Percentiles rank a stretch among this genome's conserved stretches.
phyloP scores from a whole-genome alignment of 2,888 invertebrate genomes.

The Zygaena filipendulae region DNA sequence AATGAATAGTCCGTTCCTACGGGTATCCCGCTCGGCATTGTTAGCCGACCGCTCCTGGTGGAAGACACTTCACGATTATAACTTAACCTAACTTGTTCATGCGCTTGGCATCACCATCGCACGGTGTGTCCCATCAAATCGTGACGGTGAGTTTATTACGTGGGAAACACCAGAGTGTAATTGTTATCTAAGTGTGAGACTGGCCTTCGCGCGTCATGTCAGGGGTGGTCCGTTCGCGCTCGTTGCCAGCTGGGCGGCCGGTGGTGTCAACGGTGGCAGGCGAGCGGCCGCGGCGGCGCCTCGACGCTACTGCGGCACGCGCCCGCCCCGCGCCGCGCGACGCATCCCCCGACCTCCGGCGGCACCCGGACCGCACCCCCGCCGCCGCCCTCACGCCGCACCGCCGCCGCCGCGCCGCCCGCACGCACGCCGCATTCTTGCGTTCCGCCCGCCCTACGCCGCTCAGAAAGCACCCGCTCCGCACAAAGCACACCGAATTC shows the following conservation, averaged over 20 bases:
- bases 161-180: conserved; percentile 40
- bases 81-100: too few species aligned
- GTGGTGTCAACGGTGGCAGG: conserved; percentile 31
- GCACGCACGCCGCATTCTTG: conserved; percentile 65
- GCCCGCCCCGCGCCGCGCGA: conserved; percentile 34
- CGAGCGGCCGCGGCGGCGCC: conserved; percentile 59
- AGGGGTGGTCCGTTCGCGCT: conserved; percentile 33
- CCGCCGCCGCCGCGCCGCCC: conserved; percentile 30
- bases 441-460: conserved; percentile 37
- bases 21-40: too few species aligned
- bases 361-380: conserved; percentile 29
- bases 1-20: too few species aligned
- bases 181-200: too few species aligned
- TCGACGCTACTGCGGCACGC: conserved; percentile 66
- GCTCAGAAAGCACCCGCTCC: conserved; percentile 27
- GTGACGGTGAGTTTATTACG: too few species aligned
- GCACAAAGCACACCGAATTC: conserved; percentile 37
- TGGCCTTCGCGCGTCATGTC: too few species aligned
- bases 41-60: too few species aligned
- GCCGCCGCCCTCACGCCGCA: conserved; percentile 27
- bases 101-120: too few species aligned
- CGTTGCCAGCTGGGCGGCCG: conserved; percentile 32
- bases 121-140: too few species aligned
- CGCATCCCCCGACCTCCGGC: conserved; percentile 30
- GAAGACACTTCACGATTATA: too few species aligned